Conservation (phyloP, 2,888 invertebrate species). For the Lasioglossum morio region DNA sequence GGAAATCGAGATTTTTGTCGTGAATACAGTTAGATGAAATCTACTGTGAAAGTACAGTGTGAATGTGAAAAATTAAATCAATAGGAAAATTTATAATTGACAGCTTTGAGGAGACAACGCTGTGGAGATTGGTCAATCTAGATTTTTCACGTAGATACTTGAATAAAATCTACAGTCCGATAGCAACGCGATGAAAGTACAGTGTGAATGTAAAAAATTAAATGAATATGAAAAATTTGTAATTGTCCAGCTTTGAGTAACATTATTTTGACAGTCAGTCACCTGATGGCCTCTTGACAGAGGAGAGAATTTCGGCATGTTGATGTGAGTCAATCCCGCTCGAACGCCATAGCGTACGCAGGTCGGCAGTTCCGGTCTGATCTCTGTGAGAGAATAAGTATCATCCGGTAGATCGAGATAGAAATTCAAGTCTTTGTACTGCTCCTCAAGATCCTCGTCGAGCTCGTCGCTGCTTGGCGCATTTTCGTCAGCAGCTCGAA, state of each 20-base stretch:
- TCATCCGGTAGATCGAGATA: slow-evolving; percentile 76
- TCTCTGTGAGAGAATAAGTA: slow-evolving; percentile 77
- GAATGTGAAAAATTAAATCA: no score
- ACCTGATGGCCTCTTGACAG: slow-evolving; percentile 82
- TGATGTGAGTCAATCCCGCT: slow-evolving; percentile 77
- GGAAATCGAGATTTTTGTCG: no score
- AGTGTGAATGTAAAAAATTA: no score
- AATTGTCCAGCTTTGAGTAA: neutral
- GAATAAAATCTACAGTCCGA: no score
- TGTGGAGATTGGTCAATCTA: no score
- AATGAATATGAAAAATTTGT: no score
- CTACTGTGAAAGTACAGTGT: no score
- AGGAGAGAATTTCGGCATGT: slow-evolving; percentile 78
- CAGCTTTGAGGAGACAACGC: no score
- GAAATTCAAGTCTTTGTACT: slow-evolving; percentile 73
- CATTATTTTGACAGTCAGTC: slow-evolving; percentile 54
- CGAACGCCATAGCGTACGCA: slow-evolving; percentile 77
- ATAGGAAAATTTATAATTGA: no score
- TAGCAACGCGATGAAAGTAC: no score
- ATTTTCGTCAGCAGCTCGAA: slow-evolving; percentile 69
- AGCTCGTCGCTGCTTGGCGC: slow-evolving; percentile 74
- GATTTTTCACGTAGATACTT: no score
- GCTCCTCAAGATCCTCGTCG: slow-evolving; percentile 76
- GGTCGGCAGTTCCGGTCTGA: slow-evolving; percentile 74
- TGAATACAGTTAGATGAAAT: no score